Conservation (phyloP, 2,797 vertebrate genomes). For the Florisuga fusca region DNA sequence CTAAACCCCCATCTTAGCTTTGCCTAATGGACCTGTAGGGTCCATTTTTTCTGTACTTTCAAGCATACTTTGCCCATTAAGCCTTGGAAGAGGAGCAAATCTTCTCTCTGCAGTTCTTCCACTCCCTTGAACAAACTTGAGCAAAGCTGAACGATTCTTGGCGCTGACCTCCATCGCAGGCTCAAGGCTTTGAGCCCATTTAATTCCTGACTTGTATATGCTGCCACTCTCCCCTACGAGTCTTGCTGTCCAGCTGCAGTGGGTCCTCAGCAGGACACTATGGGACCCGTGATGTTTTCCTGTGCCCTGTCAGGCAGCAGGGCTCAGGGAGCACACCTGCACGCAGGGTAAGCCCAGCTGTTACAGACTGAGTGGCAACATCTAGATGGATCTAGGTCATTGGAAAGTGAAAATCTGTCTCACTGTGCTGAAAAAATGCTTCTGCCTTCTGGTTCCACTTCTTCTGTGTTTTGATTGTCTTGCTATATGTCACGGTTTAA, state of each 20-base stretch:
- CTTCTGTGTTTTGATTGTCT: not conserved
- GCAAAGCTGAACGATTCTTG: not conserved
- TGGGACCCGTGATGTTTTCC: not conserved
- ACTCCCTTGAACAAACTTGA: not conserved
- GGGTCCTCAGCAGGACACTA: not conserved
- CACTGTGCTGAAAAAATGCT: not conserved
- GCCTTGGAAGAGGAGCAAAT: accelerated
- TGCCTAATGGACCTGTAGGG: not conserved
- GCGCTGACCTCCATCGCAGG: accelerated
- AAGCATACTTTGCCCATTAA: not conserved
- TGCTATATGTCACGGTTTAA: not conserved
- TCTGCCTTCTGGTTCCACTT: not conserved
- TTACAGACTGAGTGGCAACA: not conserved
- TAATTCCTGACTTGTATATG: accelerated
- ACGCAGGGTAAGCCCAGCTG: not conserved
- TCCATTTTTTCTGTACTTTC: not conserved
- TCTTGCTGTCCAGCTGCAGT: not conserved
- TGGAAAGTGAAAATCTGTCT: not conserved
- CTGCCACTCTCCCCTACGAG: not conserved
- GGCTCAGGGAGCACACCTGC: not conserved
- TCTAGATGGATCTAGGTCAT: not conserved
- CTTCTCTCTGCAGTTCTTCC: not conserved
- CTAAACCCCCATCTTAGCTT: not conserved
- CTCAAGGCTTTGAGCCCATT: not conserved
- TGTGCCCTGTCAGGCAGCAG: not conserved